These are phyloP conservation scores for Bradypus variegatus DNA, from an alignment of 2,797 vertebrate genomes.

Conservation along the genomic window DNA sequence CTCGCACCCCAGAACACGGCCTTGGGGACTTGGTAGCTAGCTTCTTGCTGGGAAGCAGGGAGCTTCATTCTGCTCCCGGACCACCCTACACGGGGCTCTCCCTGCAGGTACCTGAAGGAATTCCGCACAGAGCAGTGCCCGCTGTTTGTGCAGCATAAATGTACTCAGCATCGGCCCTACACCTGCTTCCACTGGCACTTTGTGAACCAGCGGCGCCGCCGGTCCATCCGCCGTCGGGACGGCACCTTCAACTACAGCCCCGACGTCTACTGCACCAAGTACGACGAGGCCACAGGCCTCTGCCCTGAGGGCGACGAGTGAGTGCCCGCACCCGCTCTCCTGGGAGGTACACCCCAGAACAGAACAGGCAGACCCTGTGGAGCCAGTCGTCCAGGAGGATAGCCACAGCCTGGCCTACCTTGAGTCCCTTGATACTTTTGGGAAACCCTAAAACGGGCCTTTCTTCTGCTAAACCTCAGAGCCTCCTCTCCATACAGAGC, in stretches of 20 bases:
- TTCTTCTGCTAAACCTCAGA: neutral
- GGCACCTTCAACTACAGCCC: slow-evolving; percentile 99
- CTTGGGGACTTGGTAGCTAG: neutral
- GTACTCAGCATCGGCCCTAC: slow-evolving; percentile 95
- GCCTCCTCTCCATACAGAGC: neutral
- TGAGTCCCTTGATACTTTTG: neutral
- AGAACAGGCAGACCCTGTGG: neutral
- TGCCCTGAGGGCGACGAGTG: slow-evolving; percentile 98
- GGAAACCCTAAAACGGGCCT: neutral
- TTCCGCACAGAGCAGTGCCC: slow-evolving; percentile 98
- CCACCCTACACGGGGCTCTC: neutral
- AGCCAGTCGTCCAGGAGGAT: neutral
- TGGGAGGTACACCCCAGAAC: neutral
- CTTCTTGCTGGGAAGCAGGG: neutral
- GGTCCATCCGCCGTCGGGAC: slow-evolving; percentile 92
- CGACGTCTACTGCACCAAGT: slow-evolving; percentile 98
- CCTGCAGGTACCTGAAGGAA: slow-evolving; percentile 94
- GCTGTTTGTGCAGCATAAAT: slow-evolving; percentile 98
- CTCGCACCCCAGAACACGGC: neutral
- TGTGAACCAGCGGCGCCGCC: slow-evolving; percentile 93
- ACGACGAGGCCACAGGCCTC: slow-evolving; percentile 94
- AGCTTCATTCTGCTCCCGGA: neutral
- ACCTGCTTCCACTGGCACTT: slow-evolving; percentile 99
- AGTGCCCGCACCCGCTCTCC: slow-evolving; percentile 69
- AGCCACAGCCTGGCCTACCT: neutral